Conservation (phyloP, 2,888 invertebrate species). For the Escarpia spicata region DNA sequence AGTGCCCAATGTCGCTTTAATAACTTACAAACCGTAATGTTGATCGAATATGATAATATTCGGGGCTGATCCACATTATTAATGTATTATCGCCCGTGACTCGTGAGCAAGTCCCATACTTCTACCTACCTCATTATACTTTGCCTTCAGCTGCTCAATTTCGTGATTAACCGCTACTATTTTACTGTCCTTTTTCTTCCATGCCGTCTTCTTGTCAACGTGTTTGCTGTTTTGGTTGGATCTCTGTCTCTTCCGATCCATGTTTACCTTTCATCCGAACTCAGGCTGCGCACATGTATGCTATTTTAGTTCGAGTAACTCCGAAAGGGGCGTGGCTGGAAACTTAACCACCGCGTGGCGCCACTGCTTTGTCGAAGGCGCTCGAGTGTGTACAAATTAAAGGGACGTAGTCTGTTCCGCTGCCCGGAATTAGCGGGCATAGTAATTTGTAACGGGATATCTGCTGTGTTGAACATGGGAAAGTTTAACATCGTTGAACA, state of each 20-base stretch:
- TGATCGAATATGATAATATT: too few relatives aligned
- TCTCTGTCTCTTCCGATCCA: neutral
- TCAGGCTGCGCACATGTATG: neutral
- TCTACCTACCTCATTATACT: neutral
- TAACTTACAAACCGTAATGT: too few relatives aligned
- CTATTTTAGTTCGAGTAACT: neutral
- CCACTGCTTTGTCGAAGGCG: neutral
- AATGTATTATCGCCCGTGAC: neutral
- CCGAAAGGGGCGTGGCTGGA: neutral
- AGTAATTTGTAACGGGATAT: too few relatives aligned
- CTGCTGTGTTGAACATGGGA: too few relatives aligned
- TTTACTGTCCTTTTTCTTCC: constrained; percentile 16
- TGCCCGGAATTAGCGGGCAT: too few relatives aligned
- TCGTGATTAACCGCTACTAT: neutral
- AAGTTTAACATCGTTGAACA: too few relatives aligned
- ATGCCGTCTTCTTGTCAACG: neutral
- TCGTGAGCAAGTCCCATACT: neutral
- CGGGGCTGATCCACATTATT: neutral
- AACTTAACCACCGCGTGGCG: neutral
- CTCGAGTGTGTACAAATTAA: neutral
- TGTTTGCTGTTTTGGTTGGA: neutral
- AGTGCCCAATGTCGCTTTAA: too few relatives aligned
- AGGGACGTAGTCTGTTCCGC: too few relatives aligned
- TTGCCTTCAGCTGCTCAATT: constrained; percentile 2
- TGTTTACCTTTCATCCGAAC: neutral